phyloP scores from a whole-genome alignment of 1,140 invertebrate genomes.

The Coptotermes formosanus region DNA sequence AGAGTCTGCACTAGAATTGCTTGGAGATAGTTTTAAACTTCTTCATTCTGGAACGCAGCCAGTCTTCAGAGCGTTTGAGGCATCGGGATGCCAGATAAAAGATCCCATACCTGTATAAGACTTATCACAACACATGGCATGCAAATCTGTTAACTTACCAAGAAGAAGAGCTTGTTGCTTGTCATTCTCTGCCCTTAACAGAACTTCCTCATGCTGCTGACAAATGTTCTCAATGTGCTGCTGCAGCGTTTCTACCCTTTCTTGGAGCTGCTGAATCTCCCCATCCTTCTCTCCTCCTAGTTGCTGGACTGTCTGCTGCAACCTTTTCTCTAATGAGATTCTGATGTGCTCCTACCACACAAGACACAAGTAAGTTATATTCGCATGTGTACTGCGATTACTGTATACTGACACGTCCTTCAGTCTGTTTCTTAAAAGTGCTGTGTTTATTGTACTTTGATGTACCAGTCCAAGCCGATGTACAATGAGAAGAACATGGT shows the following conservation, averaged over 20 bases:
- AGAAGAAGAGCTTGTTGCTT: slow-evolving; percentile 84
- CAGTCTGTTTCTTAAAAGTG: too few species aligned
- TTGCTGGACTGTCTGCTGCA: slow-evolving; percentile 69
- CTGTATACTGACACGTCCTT: background rate
- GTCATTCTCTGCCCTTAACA: slow-evolving; percentile 81
- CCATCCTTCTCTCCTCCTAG: slow-evolving; percentile 71
- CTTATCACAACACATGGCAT: too few species aligned
- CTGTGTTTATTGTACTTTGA: too few species aligned
- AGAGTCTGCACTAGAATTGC: too few species aligned
- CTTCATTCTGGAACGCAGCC: too few species aligned
- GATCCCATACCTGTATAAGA: too few species aligned
- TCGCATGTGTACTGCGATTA: too few species aligned
- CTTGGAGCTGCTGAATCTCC: slow-evolving; percentile 68
- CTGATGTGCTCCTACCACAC: slow-evolving; percentile 62
- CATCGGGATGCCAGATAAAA: too few species aligned
- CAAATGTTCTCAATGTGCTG: slow-evolving; percentile 72
- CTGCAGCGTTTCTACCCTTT: slow-evolving; percentile 70
- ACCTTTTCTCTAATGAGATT: slow-evolving; percentile 66
- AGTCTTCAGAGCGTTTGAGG: too few species aligned
- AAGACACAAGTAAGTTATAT: background rate
- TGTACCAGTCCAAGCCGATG: too few species aligned
- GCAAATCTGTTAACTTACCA: slow-evolving; percentile 50
- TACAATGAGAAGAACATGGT: too few species aligned
- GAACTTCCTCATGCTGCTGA: slow-evolving; percentile 79
- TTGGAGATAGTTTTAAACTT: too few species aligned